Evolutionary conservation across 1,140 invertebrate species (phyloP).

Genomic region (Pseudomyrmex flavicornis): DNA sequence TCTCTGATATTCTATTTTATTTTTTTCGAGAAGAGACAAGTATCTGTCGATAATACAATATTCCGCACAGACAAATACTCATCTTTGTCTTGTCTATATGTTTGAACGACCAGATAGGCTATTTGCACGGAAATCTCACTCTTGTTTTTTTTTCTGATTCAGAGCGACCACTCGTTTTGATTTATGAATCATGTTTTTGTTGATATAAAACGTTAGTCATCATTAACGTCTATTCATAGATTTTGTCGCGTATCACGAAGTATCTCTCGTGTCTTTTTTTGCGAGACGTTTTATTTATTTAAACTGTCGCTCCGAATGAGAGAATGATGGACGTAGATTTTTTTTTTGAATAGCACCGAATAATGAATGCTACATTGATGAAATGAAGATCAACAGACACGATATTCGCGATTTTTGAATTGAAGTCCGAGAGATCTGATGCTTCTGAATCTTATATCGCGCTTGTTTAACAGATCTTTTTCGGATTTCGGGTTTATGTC

Average conservation of each 20-base stretch:
- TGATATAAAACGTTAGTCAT: constrained; percentile 3
- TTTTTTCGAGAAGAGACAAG: neutral
- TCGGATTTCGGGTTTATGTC: constrained; percentile 25
- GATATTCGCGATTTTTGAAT: neutral
- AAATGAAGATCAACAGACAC: neutral
- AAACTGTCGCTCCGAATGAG: neutral
- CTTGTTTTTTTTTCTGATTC: neutral
- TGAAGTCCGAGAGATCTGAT: constrained; percentile 11
- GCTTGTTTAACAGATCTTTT: constrained; percentile 10
- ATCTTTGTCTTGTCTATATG: too few species aligned
- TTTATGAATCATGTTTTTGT: constrained; percentile 18
- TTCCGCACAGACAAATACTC: too few species aligned
- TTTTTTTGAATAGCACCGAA: neutral
- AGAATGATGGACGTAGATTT: neutral
- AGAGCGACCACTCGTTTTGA: neutral
- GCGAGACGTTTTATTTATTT: constrained; percentile 3
- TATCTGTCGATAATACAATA: too few species aligned
- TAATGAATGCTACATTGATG: constrained; percentile 3
- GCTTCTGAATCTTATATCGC: constrained; percentile 16
- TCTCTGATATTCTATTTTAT: constrained; percentile 16
- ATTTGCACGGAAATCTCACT: constrained; percentile 4
- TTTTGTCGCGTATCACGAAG: neutral
- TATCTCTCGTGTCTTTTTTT: neutral
- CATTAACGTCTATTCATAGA: constrained; percentile 6
- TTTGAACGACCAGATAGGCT: neutral